Evolutionary conservation across 2,797 vertebrate genomes (phyloP).

Genomic region (Salarias fasciatus): DNA sequence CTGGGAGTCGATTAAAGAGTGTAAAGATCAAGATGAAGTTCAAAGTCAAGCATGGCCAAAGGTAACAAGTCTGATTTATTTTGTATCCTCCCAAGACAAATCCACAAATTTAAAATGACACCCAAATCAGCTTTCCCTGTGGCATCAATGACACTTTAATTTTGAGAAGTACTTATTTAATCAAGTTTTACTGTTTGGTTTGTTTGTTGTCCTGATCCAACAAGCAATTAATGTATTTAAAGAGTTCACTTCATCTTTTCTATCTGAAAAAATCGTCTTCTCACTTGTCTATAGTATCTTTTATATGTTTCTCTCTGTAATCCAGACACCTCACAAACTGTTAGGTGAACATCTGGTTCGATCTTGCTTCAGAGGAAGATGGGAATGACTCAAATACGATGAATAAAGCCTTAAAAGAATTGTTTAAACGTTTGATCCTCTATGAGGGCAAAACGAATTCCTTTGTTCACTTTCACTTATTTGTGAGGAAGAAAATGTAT

Average conservation of each 20-base stretch:
- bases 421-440: no score
- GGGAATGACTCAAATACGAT: no score
- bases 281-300: conserved; percentile 2
- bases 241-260: conserved; percentile 65
- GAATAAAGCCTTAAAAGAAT: no score
- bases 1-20: conserved; percentile 93
- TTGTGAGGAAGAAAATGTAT: neutral
- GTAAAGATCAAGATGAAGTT: conserved; percentile 99
- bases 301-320: neutral
- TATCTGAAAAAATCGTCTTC: conserved; percentile 46
- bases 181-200: conserved; percentile 52
- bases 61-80: conserved; percentile 91
- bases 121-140: conserved; percentile 69
- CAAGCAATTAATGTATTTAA: conserved; percentile 44
- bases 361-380: neutral
- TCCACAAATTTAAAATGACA: conserved; percentile 62
- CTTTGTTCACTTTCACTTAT: no score
- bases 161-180: conserved; percentile 50
- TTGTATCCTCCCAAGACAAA: conserved; percentile 95
- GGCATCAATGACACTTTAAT: conserved; percentile 52
- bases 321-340: conserved; percentile 37
- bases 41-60: conserved; percentile 99
- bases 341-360: neutral
- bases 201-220: conserved; percentile 55
- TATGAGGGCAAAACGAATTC: neutral